Percentiles rank a stretch among this genome's conserved stretches.
Evolutionary conservation across 2,113 vertebrate species (phyloP).

Genomic region (Aviceda subcristata): DNA sequence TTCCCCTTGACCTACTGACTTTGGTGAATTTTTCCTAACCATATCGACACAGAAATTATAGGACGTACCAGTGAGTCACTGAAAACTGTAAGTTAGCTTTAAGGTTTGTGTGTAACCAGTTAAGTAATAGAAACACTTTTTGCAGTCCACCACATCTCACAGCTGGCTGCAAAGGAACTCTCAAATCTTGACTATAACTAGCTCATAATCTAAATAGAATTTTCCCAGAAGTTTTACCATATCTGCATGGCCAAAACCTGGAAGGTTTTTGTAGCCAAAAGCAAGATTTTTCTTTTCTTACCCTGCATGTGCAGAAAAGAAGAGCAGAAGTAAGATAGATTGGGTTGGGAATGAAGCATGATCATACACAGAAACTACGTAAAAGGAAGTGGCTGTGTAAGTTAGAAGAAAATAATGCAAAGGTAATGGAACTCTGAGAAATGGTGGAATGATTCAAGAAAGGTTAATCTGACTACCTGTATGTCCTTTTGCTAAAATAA

Average conservation of each 20-base stretch:
- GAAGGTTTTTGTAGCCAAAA: neutral
- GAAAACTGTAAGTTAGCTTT: neutral
- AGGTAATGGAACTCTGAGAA: neutral
- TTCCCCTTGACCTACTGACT: neutral
- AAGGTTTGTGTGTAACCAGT: neutral
- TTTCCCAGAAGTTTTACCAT: neutral
- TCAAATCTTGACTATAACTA: neutral
- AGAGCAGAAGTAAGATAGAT: neutral
- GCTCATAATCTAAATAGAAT: neutral
- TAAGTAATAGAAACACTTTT: neutral
- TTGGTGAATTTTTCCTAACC: neutral
- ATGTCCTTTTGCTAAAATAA: neutral
- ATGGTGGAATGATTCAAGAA: neutral
- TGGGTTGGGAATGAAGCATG: neutral
- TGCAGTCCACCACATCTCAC: neutral
- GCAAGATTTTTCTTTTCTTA: neutral
- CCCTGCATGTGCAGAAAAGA: neutral
- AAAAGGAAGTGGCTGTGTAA: neutral
- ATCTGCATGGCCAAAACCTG: neutral
- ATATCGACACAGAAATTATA: neutral
- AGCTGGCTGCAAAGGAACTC: neutral
- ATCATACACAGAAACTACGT: neutral
- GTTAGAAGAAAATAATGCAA: neutral
- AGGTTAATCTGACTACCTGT: neutral
- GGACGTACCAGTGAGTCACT: neutral